Percentiles rank a stretch among this genome's conserved stretches.
Conservation (phyloP, 2,888 invertebrate genomes). For the Lymantria dispar region DNA sequence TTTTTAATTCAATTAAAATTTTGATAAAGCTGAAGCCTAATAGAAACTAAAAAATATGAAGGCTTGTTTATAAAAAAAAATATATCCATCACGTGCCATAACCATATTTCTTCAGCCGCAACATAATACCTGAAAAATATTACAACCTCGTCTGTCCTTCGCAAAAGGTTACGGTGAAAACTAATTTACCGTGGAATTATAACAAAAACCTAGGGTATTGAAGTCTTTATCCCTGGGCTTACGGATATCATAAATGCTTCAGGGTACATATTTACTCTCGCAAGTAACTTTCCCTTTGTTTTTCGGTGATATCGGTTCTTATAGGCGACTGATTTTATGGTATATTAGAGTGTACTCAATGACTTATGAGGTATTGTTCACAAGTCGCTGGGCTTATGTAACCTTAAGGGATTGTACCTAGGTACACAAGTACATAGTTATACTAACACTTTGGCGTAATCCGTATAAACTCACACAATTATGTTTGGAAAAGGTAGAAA, state of each 20-base stretch:
- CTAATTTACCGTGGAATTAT: constrained; percentile 30
- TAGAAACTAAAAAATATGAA: too few relatives aligned
- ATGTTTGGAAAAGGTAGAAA: too few relatives aligned
- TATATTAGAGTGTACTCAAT: constrained; percentile 33
- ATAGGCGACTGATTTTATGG: constrained; percentile 49
- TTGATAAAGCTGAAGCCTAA: too few relatives aligned
- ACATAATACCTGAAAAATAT: background rate
- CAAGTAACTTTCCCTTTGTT: constrained; percentile 30
- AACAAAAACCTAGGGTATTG: constrained; percentile 27
- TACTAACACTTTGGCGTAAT: too few relatives aligned
- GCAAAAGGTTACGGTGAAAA: constrained; percentile 15
- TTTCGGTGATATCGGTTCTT: constrained; percentile 42
- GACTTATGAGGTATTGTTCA: constrained; percentile 33
- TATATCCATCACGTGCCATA: too few relatives aligned
- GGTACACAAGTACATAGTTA: background rate
- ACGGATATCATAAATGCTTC: constrained; percentile 19
- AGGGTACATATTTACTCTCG: background rate
- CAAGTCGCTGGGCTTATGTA: constrained; percentile 32
- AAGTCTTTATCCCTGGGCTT: constrained; percentile 22
- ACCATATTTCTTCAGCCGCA: too few relatives aligned
- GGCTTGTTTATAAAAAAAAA: too few relatives aligned
- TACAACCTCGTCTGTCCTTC: background rate
- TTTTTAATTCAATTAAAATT: constrained; percentile 4
- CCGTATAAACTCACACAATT: too few relatives aligned
- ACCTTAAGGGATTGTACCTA: constrained; percentile 2